Evolutionary conservation across 2,888 invertebrate genomes (phyloP), one percentile per base, ranked within the genome.

Genomic region (Drosophila percnosoma): DNA sequence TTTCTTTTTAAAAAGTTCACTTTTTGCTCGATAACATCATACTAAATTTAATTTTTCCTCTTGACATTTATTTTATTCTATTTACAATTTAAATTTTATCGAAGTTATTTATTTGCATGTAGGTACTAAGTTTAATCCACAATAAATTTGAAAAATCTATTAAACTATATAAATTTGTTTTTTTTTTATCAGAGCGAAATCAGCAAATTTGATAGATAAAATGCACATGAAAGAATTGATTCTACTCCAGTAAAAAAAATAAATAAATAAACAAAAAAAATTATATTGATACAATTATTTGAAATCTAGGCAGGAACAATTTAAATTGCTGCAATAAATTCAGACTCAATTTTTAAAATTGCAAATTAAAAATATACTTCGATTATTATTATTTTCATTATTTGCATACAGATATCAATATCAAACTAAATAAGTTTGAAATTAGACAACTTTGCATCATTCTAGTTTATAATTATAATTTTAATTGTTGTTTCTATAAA

Each of bases 1-100:
- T 68, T 31, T 31, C 27, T 10, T 40, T 58, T 68, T 57, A 31
- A 68, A 40, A 21, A 34, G 54, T 48, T 0, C 13, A 15, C 13
- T 38, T 54, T 18, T 27, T 33, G 10, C 5, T 45, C 13, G 21
- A 21, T 21, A 45, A 2, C 6, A 21, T 18, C 4, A n/a, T 11
- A 11, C 11, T n/a, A 11, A 7, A 29, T 29, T n/a, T 13, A 11
- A 5, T 2, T 27, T 29, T 29, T 13, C 3, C 11, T 11, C 11
- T 11, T 29, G 6, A 11, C n/a, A 29, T n/a, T 51, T 6, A 24
- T 29, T 11, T 6, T 51, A 29, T n/a, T 27, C 8, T 4, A 27
- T n/a, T n/a, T 29, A 45, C 1, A 45, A 13, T 5, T 6, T 1
- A 21, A 45, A 40, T 15, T 3, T 24, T 4, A 27, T 18, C 18